Base-by-base conservation (phyloP, 2,888 invertebrate genomes). In the Zygaena filipendulae region DNA sequence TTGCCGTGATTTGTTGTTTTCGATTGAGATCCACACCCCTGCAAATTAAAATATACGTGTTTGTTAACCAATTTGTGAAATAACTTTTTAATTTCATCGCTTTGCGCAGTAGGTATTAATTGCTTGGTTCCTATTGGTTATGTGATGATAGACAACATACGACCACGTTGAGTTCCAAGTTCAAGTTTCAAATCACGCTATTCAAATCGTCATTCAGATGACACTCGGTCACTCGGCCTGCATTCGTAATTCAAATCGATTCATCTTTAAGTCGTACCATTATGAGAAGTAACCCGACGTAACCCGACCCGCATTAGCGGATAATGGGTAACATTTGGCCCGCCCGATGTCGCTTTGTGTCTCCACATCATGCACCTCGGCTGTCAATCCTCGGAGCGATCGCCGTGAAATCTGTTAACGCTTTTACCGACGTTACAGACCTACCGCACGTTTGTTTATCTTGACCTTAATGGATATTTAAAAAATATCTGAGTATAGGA, bases 261-360 rank as follows among this genome's bases (percentile, higher is more conserved):
- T 60, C 55, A 63, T 68, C 63, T 62, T 49, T 54, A 58, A 52
- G 46, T 49, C 47, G 47, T 40, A 48, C 56, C 52, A 52, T 59
- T 59, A 59, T 53, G 37, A 46, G 44, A 43, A 37, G 47, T 64
- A 67, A 59, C 59, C 58, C 53, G 39, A 48, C 54, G 59, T 64
- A 66, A 67, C 67, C 66, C 57, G 52, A 56, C 52, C 53, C 57
- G 56, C 56, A 67, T 70, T 68, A 66, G 51, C 50, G 61, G 59
- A 70, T 74, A 72, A 72, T 69, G 48, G 51, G 50, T 55, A 45
- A 16, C 45, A 54, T 49, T 55, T 42, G 51, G 21, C 31, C 25
- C 10, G 19, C 32, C 46, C 27, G 39, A 49, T 52, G 45, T 49
- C 42, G 51, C 44, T 59, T 66, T 67, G 59, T 63, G 40, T 43